Conservation (phyloP, 2,888 invertebrate genomes). For the Aleiodes testaceus region DNA sequence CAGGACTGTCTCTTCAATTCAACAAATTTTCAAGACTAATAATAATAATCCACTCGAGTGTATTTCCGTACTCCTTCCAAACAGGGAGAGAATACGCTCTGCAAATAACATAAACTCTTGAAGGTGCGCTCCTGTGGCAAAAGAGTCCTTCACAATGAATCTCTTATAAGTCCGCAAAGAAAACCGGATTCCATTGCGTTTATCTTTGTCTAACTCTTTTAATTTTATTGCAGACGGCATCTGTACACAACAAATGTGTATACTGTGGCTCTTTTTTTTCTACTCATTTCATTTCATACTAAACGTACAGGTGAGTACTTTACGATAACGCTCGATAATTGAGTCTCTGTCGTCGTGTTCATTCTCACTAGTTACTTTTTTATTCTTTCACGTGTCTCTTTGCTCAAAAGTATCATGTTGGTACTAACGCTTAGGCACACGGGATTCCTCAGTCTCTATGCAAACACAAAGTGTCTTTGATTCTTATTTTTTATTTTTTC, state of each 20-base stretch:
- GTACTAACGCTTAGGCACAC: too few species aligned
- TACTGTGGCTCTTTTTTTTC: neutral
- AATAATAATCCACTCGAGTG: neutral
- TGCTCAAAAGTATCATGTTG: too few species aligned
- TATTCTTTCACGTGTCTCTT: too few species aligned
- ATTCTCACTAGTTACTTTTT: constrained; percentile 1
- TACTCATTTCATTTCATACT: constrained; percentile 10
- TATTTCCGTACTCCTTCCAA: neutral
- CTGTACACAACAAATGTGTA: constrained; percentile 22
- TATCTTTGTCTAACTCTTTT: neutral
- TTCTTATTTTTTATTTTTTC: too few species aligned
- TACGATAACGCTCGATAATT: constrained; percentile 26
- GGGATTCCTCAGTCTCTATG: too few species aligned
- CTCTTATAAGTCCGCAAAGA: constrained; percentile 9
- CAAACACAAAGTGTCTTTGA: too few species aligned
- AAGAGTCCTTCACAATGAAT: constrained; percentile 35
- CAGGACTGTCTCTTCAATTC: constrained; percentile 4
- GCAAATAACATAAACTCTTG: constrained; percentile 15
- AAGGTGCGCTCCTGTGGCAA: constrained; percentile 26
- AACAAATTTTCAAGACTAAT: neutral
- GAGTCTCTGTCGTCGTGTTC: neutral
- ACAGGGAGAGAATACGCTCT: neutral
- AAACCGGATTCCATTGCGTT: constrained; percentile 30
- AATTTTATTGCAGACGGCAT: neutral
- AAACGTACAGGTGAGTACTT: constrained; percentile 16